These are phyloP conservation scores for Onychorhynchus coronatus DNA, from an alignment of 2,113 vertebrate species.

Conservation along the genomic window DNA sequence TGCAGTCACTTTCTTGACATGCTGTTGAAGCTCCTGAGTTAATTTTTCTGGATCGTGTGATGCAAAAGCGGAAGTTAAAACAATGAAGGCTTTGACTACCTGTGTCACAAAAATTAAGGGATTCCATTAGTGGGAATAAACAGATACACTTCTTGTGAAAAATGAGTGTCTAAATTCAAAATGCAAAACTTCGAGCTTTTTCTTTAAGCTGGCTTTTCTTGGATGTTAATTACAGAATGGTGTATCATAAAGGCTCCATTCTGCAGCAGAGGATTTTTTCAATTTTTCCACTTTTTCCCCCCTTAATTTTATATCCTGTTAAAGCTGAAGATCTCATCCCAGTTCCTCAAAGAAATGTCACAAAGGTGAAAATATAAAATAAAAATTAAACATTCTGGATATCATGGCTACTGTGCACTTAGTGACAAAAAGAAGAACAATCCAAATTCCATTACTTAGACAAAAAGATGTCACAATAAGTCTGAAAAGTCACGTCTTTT, in stretches of 20 bases:
- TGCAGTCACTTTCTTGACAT: slow-evolving; percentile 81
- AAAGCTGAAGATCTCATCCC: no score
- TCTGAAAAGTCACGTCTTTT: neutral
- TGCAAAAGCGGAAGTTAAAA: slow-evolving; percentile 69
- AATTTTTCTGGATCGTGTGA: slow-evolving; percentile 61
- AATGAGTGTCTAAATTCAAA: neutral
- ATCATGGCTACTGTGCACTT: no score
- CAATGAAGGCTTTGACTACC: slow-evolving; percentile 83
- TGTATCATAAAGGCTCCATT: neutral
- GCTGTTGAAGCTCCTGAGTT: slow-evolving; percentile 71
- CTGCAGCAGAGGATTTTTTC: neutral
- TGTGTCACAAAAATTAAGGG: slow-evolving; percentile 5
- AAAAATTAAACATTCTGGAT: no score
- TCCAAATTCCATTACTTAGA: no score
- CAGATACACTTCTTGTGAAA: neutral
- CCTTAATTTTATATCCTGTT: no score
- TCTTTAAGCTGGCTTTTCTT: neutral
- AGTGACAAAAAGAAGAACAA: no score
- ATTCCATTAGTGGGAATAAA: neutral
- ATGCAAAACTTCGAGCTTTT: neutral
- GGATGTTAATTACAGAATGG: neutral
- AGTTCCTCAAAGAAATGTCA: no score
- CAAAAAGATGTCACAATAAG: neutral
- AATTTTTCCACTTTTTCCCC: neutral
- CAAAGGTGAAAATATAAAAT: no score